These are phyloP conservation scores for Scaptomyza pallida DNA, from an alignment of 1,140 invertebrate species.

Conservation along the genomic window DNA sequence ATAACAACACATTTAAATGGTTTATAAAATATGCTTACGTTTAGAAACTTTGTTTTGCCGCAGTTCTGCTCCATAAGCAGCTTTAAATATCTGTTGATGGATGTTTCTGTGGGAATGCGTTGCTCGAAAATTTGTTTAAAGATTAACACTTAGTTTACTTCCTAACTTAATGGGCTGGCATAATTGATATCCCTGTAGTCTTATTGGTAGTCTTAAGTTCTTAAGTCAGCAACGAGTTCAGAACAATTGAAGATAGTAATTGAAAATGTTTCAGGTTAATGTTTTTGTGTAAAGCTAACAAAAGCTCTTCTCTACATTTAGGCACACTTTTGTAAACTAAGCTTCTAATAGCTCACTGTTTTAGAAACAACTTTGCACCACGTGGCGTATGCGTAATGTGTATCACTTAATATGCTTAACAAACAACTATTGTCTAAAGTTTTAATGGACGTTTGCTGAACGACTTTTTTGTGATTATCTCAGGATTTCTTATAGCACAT, in stretches of 20 bases:
- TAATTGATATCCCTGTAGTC: slow-evolving; percentile 57
- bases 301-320: slow-evolving; percentile 47
- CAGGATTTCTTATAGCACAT: slow-evolving; percentile 1
- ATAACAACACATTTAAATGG: slow-evolving; percentile 28
- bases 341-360: too few species aligned
- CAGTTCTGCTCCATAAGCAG: slow-evolving; percentile 23
- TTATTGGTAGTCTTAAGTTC: slow-evolving; percentile 21
- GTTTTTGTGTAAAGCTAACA: slow-evolving; percentile 31
- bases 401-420: background rate
- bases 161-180: slow-evolving; percentile 13
- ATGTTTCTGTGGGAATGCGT: slow-evolving; percentile 13
- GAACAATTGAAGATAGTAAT: slow-evolving; percentile 6
- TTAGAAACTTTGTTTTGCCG: slow-evolving; percentile 59
- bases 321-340: slow-evolving; percentile 43
- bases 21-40: slow-evolving; percentile 60
- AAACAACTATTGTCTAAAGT: background rate
- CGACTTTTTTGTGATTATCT: slow-evolving; percentile 14
- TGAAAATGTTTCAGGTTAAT: slow-evolving; percentile 28
- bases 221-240: slow-evolving; percentile 5
- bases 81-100: slow-evolving; percentile 10
- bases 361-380: slow-evolving; percentile 44
- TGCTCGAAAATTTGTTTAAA: background rate
- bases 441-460: slow-evolving; percentile 26
- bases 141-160: background rate
- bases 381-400: slow-evolving; percentile 40